Evolutionary conservation across 2,797 vertebrate species (phyloP), one percentile per base, ranked within the genome.

Genomic region (Syncerus caffer): DNA sequence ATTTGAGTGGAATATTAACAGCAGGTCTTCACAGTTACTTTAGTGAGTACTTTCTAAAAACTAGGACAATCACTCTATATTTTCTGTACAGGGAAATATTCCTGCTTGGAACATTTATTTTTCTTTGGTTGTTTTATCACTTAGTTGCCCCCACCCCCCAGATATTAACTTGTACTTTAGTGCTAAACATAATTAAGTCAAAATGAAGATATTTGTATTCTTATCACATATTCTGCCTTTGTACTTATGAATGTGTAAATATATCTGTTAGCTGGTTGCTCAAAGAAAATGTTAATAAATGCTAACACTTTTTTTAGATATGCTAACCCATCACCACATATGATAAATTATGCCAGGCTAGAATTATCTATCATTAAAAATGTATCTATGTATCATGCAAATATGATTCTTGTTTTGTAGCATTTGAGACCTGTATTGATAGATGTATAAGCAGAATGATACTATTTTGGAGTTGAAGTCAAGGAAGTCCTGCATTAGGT

Each of bases 21-120:
- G 58, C 1, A 76, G 17, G 79, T 71, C 13, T 96, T 86, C 42
- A 7, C 10, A 64, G 5, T 96, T 6, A 34, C 55, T 97, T 93
- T 91, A 96, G 23, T 88, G 7, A 92, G n/a, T 88, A 64, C 38
- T 82, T 97, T 51, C n/a, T 93, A 67, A 50, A 91, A 17, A 96
- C 14, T 1, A 78, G 16, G 23, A 97, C 96, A 93, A 76, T 45
- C 95, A 92, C 6, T 6, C 9, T 16, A 0, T 51, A 7, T 2
- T 27, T 0, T 95, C 23, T 84, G 31, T n/a, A 60, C 38, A 89
- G 12, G 90, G 15, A 89, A 89, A 50, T 85, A 21, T 3, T 62
- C 6, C 11, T 78, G 8, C 7, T 4, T 84, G 12, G 4, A 74
- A 45, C 21, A 25, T 19, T 62, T 21, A 27, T 38, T 85, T 38